Conservation (phyloP, 2,797 vertebrate species). For the Phylloscopus collybita region DNA sequence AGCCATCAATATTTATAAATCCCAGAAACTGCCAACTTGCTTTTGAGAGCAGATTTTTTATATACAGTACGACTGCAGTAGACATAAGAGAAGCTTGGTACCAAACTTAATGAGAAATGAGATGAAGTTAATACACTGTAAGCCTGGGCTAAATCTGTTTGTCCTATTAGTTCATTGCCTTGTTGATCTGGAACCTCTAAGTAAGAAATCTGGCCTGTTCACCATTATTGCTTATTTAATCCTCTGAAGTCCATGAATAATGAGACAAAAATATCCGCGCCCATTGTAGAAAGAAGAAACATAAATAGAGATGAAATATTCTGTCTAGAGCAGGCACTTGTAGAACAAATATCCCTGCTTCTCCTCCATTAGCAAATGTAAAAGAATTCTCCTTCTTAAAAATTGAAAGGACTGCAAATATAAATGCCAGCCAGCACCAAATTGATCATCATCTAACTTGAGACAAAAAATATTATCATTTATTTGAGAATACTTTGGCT, state of each 20-base stretch:
- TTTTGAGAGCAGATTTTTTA: not conserved
- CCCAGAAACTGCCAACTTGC: not conserved
- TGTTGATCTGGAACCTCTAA: constrained; percentile 38
- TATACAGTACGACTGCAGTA: not conserved
- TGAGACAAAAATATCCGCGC: not conserved
- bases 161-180: constrained; percentile 16
- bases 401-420: not conserved
- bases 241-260: constrained; percentile 3
- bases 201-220: constrained; percentile 2
- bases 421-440: not conserved
- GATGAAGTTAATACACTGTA: constrained; percentile 41
- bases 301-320: constrained; percentile 13
- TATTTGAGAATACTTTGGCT: not conserved
- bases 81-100: not conserved
- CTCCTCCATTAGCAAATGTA: not conserved
- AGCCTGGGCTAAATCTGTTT: constrained; percentile 32
- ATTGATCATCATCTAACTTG: not conserved
- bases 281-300: not conserved
- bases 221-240: constrained; percentile 45
- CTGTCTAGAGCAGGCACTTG: not conserved
- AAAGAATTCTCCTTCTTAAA: not conserved
- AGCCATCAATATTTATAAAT: constrained; percentile 39
- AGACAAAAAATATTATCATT: not conserved
- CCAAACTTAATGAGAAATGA: constrained; percentile 40
- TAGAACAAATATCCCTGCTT: not conserved